Conservation (phyloP, 2,797 vertebrate species). For the Myiothlypis chrysogaster region DNA sequence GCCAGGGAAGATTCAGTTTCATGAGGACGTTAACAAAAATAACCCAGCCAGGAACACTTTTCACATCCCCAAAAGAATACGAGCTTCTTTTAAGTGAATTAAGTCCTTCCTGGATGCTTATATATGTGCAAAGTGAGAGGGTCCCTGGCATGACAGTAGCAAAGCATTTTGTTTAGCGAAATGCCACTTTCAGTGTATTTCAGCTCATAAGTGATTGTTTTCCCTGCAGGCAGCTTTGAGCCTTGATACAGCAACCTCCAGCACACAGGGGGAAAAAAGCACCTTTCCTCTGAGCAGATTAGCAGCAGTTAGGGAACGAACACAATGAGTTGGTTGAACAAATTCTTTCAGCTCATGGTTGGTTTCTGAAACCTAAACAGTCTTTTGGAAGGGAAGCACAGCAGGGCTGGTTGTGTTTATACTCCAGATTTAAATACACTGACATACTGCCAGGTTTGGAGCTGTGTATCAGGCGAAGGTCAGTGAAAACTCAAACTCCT, state of each 20-base stretch:
- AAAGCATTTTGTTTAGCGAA: constrained; percentile 1
- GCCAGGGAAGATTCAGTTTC: background rate
- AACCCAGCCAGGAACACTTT: background rate
- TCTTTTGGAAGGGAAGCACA: background rate
- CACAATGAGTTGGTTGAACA: background rate
- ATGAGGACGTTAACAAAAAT: background rate
- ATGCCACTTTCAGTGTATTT: background rate
- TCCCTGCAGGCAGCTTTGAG: background rate
- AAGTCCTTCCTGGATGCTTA: background rate
- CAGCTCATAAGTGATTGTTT: background rate
- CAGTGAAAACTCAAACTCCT: constrained; percentile 3
- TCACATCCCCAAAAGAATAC: background rate
- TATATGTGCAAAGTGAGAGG: background rate
- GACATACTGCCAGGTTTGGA: background rate
- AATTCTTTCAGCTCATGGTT: background rate
- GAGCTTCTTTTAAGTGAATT: background rate
- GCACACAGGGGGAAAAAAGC: background rate
- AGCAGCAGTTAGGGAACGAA: background rate
- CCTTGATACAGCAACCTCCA: background rate
- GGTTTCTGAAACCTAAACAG: background rate
- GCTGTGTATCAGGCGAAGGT: background rate
- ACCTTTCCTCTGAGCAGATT: background rate
- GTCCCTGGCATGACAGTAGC: background rate
- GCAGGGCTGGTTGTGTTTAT: constrained; percentile 2
- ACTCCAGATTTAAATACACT: background rate